Evolutionary conservation across 2,797 vertebrate genomes (phyloP), one percentile per base, ranked within the genome.

Genomic region (Notamacropus eugenii): DNA sequence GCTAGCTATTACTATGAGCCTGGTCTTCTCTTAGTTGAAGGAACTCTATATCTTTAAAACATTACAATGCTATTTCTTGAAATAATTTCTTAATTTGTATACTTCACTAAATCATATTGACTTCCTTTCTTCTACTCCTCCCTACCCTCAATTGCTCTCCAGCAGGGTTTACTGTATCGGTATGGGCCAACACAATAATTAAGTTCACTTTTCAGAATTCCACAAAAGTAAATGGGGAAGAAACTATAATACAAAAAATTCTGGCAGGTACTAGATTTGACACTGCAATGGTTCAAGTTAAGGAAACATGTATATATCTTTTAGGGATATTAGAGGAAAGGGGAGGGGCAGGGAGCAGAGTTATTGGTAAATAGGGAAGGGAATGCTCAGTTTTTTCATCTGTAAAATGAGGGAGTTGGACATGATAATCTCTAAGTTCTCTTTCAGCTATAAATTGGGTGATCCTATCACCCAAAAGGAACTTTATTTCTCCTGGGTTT

Each of bases 171-270:
- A 93, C 3, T 27, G 93, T 82, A 90, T 27, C 54, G 95, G 50
- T 91, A 96, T 58, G 95, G 96, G 95, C 52, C 55, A 94, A 96
- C 95, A 27, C 67, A 97, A 91, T 92, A 96, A 96, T 95, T 87
- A 93, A 67, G 40, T 56, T 94, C 90, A 96, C 92, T 59, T 54
- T 34, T 52, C 9, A 96, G 87, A 95, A 92, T 0, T 95, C 1
- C 29, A 82, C 27, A 62, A 82, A 74, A 92, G 67, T 74, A 90
- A 96, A 40, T 29, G 95, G 22, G 54, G 19, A 90, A 90, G 31
- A 95, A 92, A 94, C 90, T 28, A 0, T 40, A 46, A 22, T 74
- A 74, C n/a, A 74, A 40, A 74, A 74, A 67, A n/a, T 16, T 74
- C 6, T 74, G 34, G 62, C n/a, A n/a, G 1, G 10, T 40, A 40